Percentiles rank a stretch among this genome's conserved stretches.
phyloP scores from a whole-genome alignment of 2,797 vertebrate genomes.

The Petrocephalus sullivani region DNA sequence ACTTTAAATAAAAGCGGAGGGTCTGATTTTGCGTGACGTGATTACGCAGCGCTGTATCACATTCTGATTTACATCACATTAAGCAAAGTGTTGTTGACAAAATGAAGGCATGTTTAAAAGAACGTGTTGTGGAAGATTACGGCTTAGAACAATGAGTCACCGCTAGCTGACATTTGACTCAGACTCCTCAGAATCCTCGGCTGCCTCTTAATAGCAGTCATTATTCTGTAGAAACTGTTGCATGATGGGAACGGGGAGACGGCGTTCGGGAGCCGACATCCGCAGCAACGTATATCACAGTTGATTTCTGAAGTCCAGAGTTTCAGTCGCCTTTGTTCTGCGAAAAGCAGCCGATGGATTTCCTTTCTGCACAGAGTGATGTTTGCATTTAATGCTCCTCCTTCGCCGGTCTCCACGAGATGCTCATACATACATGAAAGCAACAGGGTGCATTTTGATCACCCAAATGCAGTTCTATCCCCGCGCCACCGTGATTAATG shows the following conservation, averaged over 20 bases:
- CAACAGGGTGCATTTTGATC: not conserved
- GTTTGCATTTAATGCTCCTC: not conserved
- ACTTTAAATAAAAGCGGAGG: not conserved
- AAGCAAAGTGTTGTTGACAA: slow-evolving; percentile 4
- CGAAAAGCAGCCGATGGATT: not conserved
- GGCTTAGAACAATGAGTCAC: slow-evolving; percentile 60
- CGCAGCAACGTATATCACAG: slow-evolving; percentile 44
- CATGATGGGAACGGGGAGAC: slow-evolving; percentile 52
- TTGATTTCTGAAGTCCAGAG: not conserved
- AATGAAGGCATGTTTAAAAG: slow-evolving; percentile 7
- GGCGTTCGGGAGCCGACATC: slow-evolving; percentile 43
- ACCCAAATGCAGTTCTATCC: not conserved
- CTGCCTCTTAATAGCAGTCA: slow-evolving; percentile 64
- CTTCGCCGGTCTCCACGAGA: not conserved
- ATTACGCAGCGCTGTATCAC: not conserved
- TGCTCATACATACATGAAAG: not conserved
- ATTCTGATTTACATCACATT: not conserved
- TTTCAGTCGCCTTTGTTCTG: not conserved
- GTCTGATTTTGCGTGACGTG: not conserved
- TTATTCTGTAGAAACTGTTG: slow-evolving; percentile 65
- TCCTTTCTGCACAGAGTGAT: not conserved
- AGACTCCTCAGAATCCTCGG: slow-evolving; percentile 56
- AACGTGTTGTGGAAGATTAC: slow-evolving; percentile 63
- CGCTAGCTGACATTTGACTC: slow-evolving; percentile 55
- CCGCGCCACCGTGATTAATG: not conserved